phyloP scores from a whole-genome alignment of 2,888 invertebrate species.

The Callyntrura guangdongensis region DNA sequence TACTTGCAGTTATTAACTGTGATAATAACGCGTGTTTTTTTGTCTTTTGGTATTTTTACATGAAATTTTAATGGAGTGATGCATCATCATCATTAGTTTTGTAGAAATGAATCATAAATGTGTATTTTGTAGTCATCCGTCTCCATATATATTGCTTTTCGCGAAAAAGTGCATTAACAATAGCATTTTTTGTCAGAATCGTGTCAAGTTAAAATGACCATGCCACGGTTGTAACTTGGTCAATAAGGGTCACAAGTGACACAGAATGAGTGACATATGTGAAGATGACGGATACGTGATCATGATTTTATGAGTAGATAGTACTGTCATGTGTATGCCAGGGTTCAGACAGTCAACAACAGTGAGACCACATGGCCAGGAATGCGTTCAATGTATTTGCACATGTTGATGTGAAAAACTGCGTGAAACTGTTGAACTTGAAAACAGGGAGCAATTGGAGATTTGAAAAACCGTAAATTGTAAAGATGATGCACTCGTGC shows the following conservation, averaged over 20 bases:
- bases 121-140: not conserved
- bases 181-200: constrained; percentile 24
- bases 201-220: constrained; percentile 62
- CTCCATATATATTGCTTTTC: not conserved
- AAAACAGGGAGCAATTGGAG: not conserved
- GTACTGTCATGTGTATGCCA: not conserved
- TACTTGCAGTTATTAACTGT: constrained; percentile 52
- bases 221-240: constrained; percentile 56
- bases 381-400: not conserved
- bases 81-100: constrained; percentile 43
- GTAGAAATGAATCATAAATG: not conserved
- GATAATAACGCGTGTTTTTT: constrained; percentile 36
- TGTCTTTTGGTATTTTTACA: not conserved
- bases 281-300: constrained; percentile 33
- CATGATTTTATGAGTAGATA: not conserved
- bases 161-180: constrained; percentile 36
- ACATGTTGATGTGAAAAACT: not conserved
- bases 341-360: not conserved
- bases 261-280: constrained; percentile 40
- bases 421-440: not conserved
- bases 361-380: not conserved
- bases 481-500: not conserved
- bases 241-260: constrained; percentile 49
- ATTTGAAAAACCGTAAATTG: not conserved
- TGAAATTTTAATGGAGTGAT: constrained; percentile 38